These are phyloP conservation scores for Drosophila kepulauana DNA, from an alignment of 1,140 invertebrate genomes.

Conservation along the genomic window DNA sequence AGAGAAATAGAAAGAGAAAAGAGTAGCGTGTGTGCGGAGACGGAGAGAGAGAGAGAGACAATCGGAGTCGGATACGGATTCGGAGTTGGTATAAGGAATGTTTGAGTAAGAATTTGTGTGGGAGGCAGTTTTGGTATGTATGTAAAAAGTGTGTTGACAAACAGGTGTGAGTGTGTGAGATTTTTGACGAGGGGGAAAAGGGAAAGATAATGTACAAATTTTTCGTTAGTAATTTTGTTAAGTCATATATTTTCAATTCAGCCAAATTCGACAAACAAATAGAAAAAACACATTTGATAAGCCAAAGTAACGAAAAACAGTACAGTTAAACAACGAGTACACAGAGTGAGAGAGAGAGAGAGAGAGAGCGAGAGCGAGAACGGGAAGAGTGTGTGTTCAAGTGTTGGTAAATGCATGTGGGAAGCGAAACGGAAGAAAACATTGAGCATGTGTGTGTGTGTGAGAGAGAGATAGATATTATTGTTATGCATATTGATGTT, in stretches of 20 bases:
- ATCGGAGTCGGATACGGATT: conserved; percentile 20
- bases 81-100: conserved; percentile 22
- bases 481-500: conserved; percentile 32
- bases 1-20: conserved; percentile 47
- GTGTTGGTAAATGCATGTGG: background rate
- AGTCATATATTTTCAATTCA: conserved; percentile 41
- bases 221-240: conserved; percentile 79
- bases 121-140: conserved; percentile 26
- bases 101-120: conserved; percentile 34
- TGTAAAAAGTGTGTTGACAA: conserved; percentile 6
- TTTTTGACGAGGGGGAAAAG: conserved; percentile 18
- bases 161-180: background rate
- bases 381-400: background rate
- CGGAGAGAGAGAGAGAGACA: conserved; percentile 39
- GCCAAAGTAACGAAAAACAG: conserved; percentile 18
- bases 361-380: background rate
- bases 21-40: conserved; percentile 19
- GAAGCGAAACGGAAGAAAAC: conserved; percentile 28
- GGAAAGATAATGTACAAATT: conserved; percentile 58
- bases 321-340: conserved; percentile 10
- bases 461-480: conserved; percentile 17
- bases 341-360: conserved; percentile 20
- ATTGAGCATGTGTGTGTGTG: conserved; percentile 25
- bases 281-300: conserved; percentile 18
- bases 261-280: conserved; percentile 62